Conservation (phyloP, 2,113 vertebrate genomes). For the Gopherus evgoodei region DNA sequence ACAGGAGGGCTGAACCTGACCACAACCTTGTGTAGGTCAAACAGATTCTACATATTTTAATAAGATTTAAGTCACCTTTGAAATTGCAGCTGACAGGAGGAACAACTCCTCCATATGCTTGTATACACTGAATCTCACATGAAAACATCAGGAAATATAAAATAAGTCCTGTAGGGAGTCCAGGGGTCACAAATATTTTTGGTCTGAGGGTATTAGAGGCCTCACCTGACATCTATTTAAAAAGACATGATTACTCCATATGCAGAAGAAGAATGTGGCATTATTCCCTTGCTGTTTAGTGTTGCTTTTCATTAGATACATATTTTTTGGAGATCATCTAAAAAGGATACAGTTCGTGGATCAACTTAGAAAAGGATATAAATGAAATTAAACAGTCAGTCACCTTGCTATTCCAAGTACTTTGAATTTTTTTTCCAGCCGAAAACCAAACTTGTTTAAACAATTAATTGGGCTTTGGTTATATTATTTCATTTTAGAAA, state of each 20-base stretch:
- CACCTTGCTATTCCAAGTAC: not conserved
- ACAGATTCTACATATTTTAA: too few species aligned
- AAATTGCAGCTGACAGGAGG: not conserved
- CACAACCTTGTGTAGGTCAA: too few species aligned
- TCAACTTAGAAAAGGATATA: not conserved
- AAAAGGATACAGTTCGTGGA: not conserved
- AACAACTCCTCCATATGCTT: not conserved
- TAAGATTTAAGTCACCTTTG: not conserved
- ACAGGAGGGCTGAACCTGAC: too few species aligned
- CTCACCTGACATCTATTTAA: conserved; percentile 57
- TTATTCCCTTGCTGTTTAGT: conserved; percentile 15
- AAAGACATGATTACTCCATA: conserved; percentile 50
- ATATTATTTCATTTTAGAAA: conserved; percentile 31
- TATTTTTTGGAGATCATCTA: not conserved
- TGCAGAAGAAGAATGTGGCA: conserved; percentile 50
- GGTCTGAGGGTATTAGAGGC: conserved; percentile 24
- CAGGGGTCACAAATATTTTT: conserved; percentile 36
- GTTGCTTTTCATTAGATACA: conserved; percentile 34
- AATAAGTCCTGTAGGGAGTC: conserved; percentile 41
- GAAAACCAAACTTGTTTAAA: conserved; percentile 32
- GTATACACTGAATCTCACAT: not conserved
- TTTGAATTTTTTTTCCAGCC: not conserved
- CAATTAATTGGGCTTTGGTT: conserved; percentile 51
- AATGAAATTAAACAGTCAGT: conserved; percentile 19
- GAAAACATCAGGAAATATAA: conserved; percentile 22